Conservation (phyloP, 2,888 invertebrate species). For the Alloplasta piceator region DNA sequence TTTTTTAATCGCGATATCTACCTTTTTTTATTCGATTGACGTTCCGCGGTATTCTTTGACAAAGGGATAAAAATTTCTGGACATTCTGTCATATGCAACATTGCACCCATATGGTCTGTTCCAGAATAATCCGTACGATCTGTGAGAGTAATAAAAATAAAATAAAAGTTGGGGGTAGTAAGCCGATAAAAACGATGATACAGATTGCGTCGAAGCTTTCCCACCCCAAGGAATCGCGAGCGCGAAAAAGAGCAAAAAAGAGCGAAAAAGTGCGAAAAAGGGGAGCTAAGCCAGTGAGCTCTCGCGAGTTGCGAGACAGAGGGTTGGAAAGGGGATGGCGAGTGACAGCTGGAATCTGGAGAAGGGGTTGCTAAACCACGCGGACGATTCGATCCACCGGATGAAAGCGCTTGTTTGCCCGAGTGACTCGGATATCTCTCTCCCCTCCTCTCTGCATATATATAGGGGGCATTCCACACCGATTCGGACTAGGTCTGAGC, state of each 20-base stretch:
- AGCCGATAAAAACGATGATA: conserved; percentile 57
- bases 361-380: conserved; percentile 48
- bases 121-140: conserved; percentile 55
- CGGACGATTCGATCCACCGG: conserved; percentile 43
- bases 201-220: conserved; percentile 53
- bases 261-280: conserved; percentile 1
- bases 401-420: conserved; percentile 55
- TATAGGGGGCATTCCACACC: too few relatives aligned
- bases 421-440: conserved; percentile 48
- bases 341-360: conserved; percentile 41
- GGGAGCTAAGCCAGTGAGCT: conserved; percentile 28
- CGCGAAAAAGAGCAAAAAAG: conserved; percentile 15
- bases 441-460: not conserved
- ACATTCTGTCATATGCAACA: not conserved
- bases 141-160: conserved; percentile 59
- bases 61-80: conserved; percentile 22
- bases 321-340: not conserved
- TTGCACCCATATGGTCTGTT: conserved; percentile 11
- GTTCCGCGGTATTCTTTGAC: not conserved
- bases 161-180: conserved; percentile 56
- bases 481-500: too few relatives aligned
- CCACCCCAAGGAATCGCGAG: not conserved
- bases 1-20: too few relatives aligned
- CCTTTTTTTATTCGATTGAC: too few relatives aligned
- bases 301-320: conserved; percentile 1